A percentile compares a stretch with the other conserved stretches of the same genome.
Evolutionary conservation across 1,140 invertebrate genomes (phyloP).

Genomic region (Pseudomyrmex gracilis): DNA sequence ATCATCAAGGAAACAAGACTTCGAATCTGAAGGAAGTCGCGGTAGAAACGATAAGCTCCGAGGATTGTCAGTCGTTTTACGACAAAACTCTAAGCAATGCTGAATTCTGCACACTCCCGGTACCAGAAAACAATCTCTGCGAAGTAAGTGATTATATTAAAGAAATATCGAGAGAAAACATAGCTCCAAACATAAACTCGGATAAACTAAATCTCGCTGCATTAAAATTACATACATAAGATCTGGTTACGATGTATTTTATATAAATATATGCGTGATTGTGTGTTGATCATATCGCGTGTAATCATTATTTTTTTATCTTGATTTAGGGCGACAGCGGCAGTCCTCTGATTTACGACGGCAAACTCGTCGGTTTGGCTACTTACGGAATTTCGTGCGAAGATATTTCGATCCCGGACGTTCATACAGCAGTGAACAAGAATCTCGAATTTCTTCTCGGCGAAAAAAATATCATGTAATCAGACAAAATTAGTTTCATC

Average conservation of each 20-base stretch:
- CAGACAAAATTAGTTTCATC: no score
- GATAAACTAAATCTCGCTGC: no score
- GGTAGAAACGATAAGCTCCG: neutral
- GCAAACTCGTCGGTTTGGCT: conserved; percentile 22
- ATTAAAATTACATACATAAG: neutral
- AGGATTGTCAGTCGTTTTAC: conserved; percentile 15
- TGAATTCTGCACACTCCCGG: conserved; percentile 15
- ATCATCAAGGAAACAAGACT: neutral
- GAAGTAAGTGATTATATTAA: conserved; percentile 22
- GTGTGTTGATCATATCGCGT: neutral
- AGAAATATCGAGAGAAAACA: neutral
- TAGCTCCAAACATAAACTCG: neutral
- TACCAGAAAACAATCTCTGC: neutral
- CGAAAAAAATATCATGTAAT: no score
- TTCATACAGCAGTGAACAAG: conserved; percentile 1
- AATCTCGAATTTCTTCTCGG: conserved; percentile 9
- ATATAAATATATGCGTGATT: neutral
- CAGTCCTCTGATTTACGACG: conserved; percentile 34
- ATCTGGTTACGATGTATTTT: neutral
- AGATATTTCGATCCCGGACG: neutral
- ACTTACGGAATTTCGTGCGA: conserved; percentile 25
- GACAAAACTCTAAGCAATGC: neutral
- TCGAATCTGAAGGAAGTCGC: conserved; percentile 3
- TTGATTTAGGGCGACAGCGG: conserved; percentile 37
- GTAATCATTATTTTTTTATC: conserved; percentile 2